Evolutionary conservation across 2,797 vertebrate genomes (phyloP), one percentile per base, ranked within the genome.

Genomic region (Hirundo rustica): DNA sequence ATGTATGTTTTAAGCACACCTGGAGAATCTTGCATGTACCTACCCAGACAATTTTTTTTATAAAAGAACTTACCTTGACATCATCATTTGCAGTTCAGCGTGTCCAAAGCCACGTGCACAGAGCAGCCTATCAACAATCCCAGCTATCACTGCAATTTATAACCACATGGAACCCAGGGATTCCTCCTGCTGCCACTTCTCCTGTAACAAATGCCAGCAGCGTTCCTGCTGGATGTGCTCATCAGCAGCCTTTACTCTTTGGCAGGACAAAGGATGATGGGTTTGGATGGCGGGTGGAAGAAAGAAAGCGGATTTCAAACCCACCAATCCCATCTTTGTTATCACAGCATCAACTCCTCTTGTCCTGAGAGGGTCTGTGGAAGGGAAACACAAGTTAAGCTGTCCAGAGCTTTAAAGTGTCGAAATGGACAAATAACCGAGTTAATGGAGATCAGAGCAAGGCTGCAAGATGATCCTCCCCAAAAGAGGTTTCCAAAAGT

Each of bases 41-140:
- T 48, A 54, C 26, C 16, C 64, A 76, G n/a, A 51, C 7, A 29
- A n/a, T n/a, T n/a, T n/a, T n/a, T n/a, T 6, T 9, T 1, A 27
- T 4, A 30, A 30, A 47, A 15, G 5, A 29, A 79, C 94, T 71
- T 57, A 91, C 89, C 82, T 79, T 15, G 27, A 19, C 16, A 42
- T 7, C 16, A 5, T 1, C 1, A 0, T 61, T 77, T 57, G 16
- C 84, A 26, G 68, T 7, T 61, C 51, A 55, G 51, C 1, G 1
- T 0, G 2, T 48, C 84, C 78, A 32, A 29, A 76, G 16, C 16
- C 71, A 30, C 30, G 21, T 0, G 7, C 23, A 16, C 3, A 27
- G 16, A 60, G 64, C 48, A 70, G 65, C 29, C 4, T 2, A 38
- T 6, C 67, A 57, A n/a, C 18, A 61, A 40, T 16, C 25, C 36